Percentiles rank a stretch among this genome's conserved stretches.
phyloP scores from a whole-genome alignment of 2,113 vertebrate species.

The Kobus ellipsiprymnus region DNA sequence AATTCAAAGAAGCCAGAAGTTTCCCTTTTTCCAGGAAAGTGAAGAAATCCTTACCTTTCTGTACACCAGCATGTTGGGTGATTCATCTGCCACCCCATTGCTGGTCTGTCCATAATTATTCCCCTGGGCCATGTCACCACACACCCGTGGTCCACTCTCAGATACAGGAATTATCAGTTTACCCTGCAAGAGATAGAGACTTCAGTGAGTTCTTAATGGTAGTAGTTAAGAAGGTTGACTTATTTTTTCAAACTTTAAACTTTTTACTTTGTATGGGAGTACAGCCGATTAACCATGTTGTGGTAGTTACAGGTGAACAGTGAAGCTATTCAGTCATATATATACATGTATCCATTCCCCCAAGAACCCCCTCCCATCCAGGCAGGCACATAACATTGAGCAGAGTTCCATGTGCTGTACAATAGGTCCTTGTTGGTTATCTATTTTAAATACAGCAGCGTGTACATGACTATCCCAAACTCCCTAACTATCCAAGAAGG shows the following conservation, averaged over 20 bases:
- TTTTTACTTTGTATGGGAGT: background rate
- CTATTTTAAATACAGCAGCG: background rate
- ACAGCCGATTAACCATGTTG: background rate
- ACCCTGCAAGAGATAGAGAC: slow-evolving; percentile 70
- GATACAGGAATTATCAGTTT: slow-evolving; percentile 56
- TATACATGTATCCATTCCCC: background rate
- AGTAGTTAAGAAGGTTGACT: background rate
- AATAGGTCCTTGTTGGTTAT: background rate
- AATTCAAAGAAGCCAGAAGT: background rate
- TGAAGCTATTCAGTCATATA: background rate
- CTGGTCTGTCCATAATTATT: slow-evolving; percentile 93
- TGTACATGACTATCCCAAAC: background rate
- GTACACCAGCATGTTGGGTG: slow-evolving; percentile 98
- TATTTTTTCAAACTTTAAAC: background rate
- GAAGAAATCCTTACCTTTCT: slow-evolving; percentile 91
- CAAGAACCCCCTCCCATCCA: background rate
- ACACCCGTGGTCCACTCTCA: slow-evolving; percentile 67
- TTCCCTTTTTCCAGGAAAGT: background rate
- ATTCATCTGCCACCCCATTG: slow-evolving; percentile 94
- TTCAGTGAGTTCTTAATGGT: slow-evolving; percentile 3
- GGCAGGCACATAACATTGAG: background rate
- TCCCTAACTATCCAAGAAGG: background rate
- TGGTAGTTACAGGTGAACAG: background rate
- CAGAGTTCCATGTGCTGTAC: background rate
- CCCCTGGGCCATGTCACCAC: slow-evolving; percentile 94